phyloP scores from a whole-genome alignment of 64 coral and sea anemone species.

The Dendrophyllia cribrosa region DNA sequence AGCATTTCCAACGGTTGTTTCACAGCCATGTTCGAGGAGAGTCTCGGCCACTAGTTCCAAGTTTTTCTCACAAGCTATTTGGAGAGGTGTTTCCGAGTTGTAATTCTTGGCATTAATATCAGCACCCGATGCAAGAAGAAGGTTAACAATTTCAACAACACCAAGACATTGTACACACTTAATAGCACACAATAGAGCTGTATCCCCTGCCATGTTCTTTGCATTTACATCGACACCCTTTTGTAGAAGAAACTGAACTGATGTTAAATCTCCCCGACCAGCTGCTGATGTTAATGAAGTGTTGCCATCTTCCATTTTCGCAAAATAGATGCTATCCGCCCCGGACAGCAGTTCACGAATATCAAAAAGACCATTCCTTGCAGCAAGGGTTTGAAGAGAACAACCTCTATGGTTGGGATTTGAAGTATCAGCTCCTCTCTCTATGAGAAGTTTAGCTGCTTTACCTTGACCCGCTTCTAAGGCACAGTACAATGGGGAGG shows the following conservation, averaged over 20 bases:
- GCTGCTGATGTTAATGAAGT: neutral
- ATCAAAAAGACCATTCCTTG: neutral
- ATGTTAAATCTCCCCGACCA: neutral
- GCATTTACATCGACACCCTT: neutral
- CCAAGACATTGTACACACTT: too few species aligned
- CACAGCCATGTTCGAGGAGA: neutral
- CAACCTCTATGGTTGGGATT: neutral
- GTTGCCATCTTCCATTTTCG: neutral
- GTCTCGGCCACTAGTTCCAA: neutral
- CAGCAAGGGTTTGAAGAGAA: neutral
- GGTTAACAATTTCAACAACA: neutral
- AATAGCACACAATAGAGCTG: neutral
- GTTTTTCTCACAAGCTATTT: neutral
- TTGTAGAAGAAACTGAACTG: neutral
- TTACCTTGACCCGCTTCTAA: neutral
- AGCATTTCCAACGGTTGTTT: neutral
- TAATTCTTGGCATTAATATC: slow-evolving; percentile 20
- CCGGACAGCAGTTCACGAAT: neutral
- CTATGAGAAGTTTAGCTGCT: neutral
- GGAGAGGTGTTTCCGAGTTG: slow-evolving; percentile 3
- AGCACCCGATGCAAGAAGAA: neutral
- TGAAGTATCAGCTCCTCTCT: neutral
- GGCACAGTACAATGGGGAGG: too few species aligned
- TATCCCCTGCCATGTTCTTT: too few species aligned
- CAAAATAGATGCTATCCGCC: neutral